Conservation (phyloP, 2,888 invertebrate species). For the Siphlonurus alternatus region DNA sequence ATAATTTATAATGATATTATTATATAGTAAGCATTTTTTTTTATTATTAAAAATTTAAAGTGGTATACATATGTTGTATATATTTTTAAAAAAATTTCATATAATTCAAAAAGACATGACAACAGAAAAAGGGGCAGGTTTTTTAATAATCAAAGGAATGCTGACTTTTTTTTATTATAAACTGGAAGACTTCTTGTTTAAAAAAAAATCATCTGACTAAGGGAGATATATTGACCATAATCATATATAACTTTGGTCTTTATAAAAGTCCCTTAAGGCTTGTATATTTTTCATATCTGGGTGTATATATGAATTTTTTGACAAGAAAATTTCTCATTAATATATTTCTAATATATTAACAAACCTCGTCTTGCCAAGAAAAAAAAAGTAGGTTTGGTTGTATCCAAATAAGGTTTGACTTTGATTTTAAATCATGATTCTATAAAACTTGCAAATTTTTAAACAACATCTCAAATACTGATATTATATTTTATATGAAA, state of each 20-base stretch:
- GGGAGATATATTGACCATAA: not conserved
- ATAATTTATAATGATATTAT: not conserved
- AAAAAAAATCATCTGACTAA: not conserved
- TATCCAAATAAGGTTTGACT: not conserved
- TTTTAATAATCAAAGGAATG: not conserved
- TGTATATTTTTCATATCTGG: not conserved
- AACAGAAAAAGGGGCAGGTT: not conserved
- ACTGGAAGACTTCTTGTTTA: no score
- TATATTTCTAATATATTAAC: not conserved
- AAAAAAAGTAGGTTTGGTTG: not conserved
- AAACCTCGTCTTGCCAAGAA: not conserved
- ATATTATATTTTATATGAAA: not conserved
- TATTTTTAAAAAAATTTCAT: not conserved
- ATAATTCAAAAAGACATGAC: not conserved
- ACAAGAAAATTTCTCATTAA: not conserved
- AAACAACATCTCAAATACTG: not conserved
- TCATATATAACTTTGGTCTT: not conserved
- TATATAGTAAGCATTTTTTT: not conserved
- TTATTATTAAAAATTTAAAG: not conserved
- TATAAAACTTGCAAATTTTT: not conserved
- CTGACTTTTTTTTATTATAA: not conserved
- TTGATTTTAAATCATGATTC: not conserved
- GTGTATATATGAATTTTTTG: not conserved
- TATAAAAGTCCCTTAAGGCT: not conserved
- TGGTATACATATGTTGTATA: no score